Evolutionary conservation across 2,888 invertebrate genomes (phyloP).

Genomic region (Pristionchus maxplancki): DNA sequence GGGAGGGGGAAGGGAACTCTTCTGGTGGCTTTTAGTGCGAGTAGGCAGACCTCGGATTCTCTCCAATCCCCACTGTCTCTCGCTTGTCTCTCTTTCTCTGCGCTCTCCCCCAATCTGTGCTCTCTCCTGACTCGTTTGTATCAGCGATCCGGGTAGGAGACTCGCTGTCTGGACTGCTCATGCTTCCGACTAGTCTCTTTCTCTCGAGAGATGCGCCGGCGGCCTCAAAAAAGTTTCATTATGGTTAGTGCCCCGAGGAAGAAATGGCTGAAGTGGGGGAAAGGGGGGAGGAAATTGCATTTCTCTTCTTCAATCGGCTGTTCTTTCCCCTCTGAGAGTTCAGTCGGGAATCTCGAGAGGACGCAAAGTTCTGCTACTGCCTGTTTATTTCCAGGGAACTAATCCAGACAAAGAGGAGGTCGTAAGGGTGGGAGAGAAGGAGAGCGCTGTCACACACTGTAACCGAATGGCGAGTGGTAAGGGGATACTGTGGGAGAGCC

Average conservation of each 20-base stretch:
- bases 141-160: slow-evolving; percentile 25
- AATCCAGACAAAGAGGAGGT: slow-evolving; percentile 10
- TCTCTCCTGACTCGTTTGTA: background rate
- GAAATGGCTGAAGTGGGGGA: slow-evolving; percentile 47
- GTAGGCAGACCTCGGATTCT: background rate
- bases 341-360: background rate
- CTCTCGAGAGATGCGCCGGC: background rate
- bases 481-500: slow-evolving; percentile 32
- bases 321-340: slow-evolving; percentile 21
- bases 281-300: slow-evolving; percentile 39
- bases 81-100: background rate
- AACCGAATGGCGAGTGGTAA: slow-evolving; percentile 30
- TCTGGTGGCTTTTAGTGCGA: slow-evolving; percentile 31
- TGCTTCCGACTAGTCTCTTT: background rate
- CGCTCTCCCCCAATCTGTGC: slow-evolving; percentile 34
- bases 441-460: slow-evolving; percentile 27
- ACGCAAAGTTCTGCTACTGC: background rate
- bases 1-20: slow-evolving; percentile 11
- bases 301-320: slow-evolving; percentile 3
- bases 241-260: slow-evolving; percentile 22
- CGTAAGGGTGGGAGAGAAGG: background rate
- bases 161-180: background rate
- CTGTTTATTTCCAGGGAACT: background rate
- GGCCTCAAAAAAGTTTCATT: slow-evolving; percentile 21
- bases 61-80: background rate